These are phyloP conservation scores for Pollenia angustigena DNA, from an alignment of 2,888 invertebrate species.

Conservation along the genomic window DNA sequence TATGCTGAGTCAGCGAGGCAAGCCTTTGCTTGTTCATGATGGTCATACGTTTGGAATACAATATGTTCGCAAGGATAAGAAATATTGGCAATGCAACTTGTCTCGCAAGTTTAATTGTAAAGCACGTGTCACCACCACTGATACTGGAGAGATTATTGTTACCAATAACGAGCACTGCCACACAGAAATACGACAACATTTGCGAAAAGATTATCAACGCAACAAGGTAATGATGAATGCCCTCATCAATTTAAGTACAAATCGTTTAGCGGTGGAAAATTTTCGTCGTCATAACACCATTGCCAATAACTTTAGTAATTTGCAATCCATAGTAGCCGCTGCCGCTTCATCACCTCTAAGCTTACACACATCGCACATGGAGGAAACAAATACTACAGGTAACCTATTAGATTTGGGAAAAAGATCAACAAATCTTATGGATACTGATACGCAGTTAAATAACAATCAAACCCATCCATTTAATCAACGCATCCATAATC, in stretches of 20 bases:
- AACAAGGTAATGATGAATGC: conserved; percentile 84
- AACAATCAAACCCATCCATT: conserved; percentile 67
- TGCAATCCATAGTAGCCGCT: conserved; percentile 74
- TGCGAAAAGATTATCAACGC: conserved; percentile 84
- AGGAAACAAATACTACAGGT: conserved; percentile 19
- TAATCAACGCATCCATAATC: conserved; percentile 54
- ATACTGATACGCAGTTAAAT: conserved; percentile 30
- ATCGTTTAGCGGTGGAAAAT: conserved; percentile 78
- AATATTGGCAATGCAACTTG: conserved; percentile 84
- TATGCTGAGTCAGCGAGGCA: conserved; percentile 84
- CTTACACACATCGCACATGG: conserved; percentile 57
- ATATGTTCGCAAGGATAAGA: conserved; percentile 84
- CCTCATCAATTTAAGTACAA: conserved; percentile 81
- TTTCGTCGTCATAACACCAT: conserved; percentile 77
- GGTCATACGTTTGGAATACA: conserved; percentile 84
- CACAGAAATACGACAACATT: conserved; percentile 84
- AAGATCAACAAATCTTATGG: conserved; percentile 52
- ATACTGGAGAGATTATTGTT: conserved; percentile 83
- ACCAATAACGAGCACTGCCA: conserved; percentile 85
- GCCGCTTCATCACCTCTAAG: conserved; percentile 58
- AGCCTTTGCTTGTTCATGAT: conserved; percentile 84
- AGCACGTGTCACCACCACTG: conserved; percentile 84
- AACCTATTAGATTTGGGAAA: conserved; percentile 71
- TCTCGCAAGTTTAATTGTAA: conserved; percentile 84
- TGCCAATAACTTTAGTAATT: conserved; percentile 73